Evolutionary conservation across 2,113 vertebrate species (phyloP), one percentile per base, ranked within the genome.

Genomic region (Telmatochromis sp.): DNA sequence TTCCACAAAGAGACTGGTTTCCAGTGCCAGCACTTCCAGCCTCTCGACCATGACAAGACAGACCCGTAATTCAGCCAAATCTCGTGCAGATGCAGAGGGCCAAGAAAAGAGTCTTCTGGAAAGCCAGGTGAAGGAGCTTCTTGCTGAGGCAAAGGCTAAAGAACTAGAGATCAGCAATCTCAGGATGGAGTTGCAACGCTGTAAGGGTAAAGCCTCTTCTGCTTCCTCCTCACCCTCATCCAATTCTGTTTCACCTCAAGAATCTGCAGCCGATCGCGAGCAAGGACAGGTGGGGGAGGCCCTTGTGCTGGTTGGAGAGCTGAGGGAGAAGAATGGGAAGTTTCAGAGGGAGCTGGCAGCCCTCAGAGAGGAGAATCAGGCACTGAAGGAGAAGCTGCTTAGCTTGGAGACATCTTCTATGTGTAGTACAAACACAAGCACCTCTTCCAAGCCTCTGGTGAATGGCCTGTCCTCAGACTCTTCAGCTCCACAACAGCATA

Each of bases 131-230:
- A 98, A 97, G 89, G 98, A 98, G 54, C 97, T 99, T 54, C 91
- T 99, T 93, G 97, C 98, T 26, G 98, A 99, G 87, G 97, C 98
- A 55, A 99, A 99, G 91, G 96, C 97, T 0, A 99, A 99, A 96
- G 98, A 99, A 85, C 97, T 96, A 2, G 98, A 99, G 94, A 99
- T 99, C 45, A 97, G 96, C 90, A 97, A 96, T 89, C 98, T 99
- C 53, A 97, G 97, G 31, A 97, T 93, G 85, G 99, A 99, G 91
- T 89, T 99, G 85, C 98, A 98, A 93, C 97, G 96, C 87, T 97
- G 93, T 89, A 97, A 95, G 91, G 97, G 96, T 87, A 97, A 96
- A 84, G 95, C 93, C 28, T 95, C 95, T 13, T 82, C 95, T 4
- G 87, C 88, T 33, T 93, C 87, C 0, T 6, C 90, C 1, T 96